phyloP scores from a whole-genome alignment of 1,140 invertebrate species.

The Frieseomelitta varia region DNA sequence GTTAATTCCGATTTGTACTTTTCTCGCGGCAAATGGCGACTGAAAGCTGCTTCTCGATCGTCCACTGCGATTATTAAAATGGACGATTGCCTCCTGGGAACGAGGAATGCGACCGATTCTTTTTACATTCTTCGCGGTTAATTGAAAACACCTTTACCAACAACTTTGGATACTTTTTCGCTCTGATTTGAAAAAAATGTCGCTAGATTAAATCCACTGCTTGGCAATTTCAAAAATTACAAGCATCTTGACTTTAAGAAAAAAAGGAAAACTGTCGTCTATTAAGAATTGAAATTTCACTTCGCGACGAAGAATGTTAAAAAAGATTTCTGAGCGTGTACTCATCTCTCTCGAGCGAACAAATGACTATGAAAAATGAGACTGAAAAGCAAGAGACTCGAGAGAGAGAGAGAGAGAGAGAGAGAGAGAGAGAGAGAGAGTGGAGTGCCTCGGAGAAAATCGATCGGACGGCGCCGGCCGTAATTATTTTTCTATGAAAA shows the following conservation, averaged over 20 bases:
- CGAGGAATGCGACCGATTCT: background rate
- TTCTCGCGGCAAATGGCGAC: slow-evolving; percentile 60
- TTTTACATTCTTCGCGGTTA: background rate
- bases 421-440: background rate
- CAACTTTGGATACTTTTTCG: too few species aligned
- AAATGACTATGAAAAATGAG: background rate
- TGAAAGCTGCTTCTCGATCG: slow-evolving; percentile 38
- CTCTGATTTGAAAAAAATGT: too few species aligned
- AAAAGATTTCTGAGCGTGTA: background rate
- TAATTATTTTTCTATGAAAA: slow-evolving; percentile 60
- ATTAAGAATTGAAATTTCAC: background rate
- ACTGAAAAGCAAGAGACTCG: background rate
- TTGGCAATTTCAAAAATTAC: too few species aligned
- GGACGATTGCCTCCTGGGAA: background rate
- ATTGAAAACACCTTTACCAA: too few species aligned
- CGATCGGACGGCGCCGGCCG: slow-evolving; percentile 3
- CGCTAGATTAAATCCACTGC: too few species aligned
- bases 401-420: background rate
- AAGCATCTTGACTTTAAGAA: too few species aligned
- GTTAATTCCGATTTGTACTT: slow-evolving; percentile 50
- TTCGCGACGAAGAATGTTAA: background rate
- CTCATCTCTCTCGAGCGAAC: background rate
- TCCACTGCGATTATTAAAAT: background rate
- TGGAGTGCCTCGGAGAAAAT: background rate
- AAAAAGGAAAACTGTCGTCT: too few species aligned